Evolutionary conservation across 2,797 vertebrate genomes (phyloP).

Genomic region (Acrossocheilus wenchowensis): DNA sequence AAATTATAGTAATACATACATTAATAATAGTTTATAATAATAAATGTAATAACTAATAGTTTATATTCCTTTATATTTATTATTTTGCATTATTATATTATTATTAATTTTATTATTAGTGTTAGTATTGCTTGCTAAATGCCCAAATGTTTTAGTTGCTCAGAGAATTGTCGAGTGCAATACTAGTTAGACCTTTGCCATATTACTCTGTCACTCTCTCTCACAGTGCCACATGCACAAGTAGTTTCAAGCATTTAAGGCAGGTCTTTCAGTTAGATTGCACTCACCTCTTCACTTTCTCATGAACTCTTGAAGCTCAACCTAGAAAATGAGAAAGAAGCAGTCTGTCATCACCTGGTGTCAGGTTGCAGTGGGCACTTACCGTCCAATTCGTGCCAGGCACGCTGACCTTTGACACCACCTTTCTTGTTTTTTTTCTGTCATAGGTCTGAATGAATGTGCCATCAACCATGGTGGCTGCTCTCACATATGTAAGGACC

Average conservation of each 20-base stretch:
- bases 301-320: slow-evolving; percentile 46
- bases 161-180: not conserved
- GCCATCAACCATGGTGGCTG: slow-evolving; percentile 92
- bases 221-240: slow-evolving; percentile 1
- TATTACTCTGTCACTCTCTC: slow-evolving; percentile 7
- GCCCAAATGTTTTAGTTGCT: slow-evolving; percentile 2
- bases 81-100: too few relatives aligned
- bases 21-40: not conserved
- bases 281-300: slow-evolving; percentile 52
- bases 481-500: slow-evolving; percentile 95
- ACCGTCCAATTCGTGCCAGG: slow-evolving; percentile 33
- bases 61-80: not conserved
- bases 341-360: slow-evolving; percentile 41
- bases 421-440: slow-evolving; percentile 9
- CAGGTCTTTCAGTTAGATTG: slow-evolving; percentile 39
- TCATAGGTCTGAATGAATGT: slow-evolving; percentile 92
- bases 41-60: not conserved
- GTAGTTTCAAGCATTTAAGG: slow-evolving; percentile 16
- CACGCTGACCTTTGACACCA: slow-evolving; percentile 53
- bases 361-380: slow-evolving; percentile 48
- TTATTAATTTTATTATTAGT: too few relatives aligned
- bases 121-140: not conserved
- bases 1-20: not conserved
- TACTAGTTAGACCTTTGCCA: slow-evolving; percentile 20
- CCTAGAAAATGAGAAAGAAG: slow-evolving; percentile 39